These are phyloP conservation scores for Upupa epops DNA, from an alignment of 2,113 vertebrate genomes.

Conservation along the genomic window DNA sequence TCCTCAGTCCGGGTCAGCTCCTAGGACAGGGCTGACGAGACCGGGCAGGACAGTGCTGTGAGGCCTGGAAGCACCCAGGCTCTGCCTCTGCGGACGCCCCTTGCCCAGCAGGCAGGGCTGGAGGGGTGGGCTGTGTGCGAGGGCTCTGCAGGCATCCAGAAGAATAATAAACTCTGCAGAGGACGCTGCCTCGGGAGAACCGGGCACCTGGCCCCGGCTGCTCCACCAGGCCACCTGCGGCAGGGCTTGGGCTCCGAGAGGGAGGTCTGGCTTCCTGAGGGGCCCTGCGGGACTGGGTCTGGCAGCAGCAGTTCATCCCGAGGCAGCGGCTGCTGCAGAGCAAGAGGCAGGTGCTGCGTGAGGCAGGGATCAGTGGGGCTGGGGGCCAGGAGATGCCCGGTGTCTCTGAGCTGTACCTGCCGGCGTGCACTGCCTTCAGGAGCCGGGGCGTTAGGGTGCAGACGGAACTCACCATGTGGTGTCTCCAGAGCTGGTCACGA, in stretches of 20 bases:
- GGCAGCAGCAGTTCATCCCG: background rate
- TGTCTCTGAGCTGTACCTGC: background rate
- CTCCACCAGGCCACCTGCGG: background rate
- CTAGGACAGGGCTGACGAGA: background rate
- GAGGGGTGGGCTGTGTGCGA: background rate
- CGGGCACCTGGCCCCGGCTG: background rate
- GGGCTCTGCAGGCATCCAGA: background rate
- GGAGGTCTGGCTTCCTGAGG: fast-evolving
- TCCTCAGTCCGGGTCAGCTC: background rate
- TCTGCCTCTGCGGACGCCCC: background rate
- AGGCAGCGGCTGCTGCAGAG: background rate
- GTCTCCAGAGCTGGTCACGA: constrained; percentile 98
- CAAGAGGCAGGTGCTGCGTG: background rate
- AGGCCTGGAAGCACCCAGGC: background rate
- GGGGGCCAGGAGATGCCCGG: too few relatives aligned
- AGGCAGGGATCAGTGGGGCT: too few relatives aligned
- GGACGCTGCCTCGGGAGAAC: background rate
- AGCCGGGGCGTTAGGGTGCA: background rate
- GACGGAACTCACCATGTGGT: constrained; percentile 88
- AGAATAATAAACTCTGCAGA: too few relatives aligned
- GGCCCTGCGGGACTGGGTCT: background rate
- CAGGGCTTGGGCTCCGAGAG: background rate
- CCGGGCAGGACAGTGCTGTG: fast-evolving
- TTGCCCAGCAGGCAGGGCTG: background rate
- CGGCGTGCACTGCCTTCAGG: background rate